Conservation (phyloP, 2,888 invertebrate species). For the Lottia gigantea region DNA sequence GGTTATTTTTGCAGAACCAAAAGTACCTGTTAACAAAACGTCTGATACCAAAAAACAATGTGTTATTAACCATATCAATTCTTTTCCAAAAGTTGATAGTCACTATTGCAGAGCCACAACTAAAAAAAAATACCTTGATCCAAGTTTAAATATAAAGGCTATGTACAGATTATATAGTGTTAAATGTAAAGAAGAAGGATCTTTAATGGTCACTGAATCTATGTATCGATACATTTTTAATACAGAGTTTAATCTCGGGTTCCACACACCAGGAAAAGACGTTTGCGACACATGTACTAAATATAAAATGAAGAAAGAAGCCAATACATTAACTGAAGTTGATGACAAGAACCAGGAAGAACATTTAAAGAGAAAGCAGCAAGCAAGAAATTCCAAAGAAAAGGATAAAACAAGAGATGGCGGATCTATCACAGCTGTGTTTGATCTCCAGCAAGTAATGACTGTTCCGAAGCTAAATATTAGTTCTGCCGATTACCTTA, state of each 20-base stretch:
- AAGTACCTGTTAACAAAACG: not conserved
- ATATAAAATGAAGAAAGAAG: not conserved
- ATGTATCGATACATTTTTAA: not conserved
- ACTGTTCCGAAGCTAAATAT: not conserved
- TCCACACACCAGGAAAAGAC: not conserved
- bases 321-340: not conserved
- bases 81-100: not conserved
- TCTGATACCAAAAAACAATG: not conserved
- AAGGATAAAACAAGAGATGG: not conserved
- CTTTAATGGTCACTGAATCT: not conserved
- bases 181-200: not conserved
- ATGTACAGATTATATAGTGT: not conserved
- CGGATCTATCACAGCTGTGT: not conserved
- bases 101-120: not conserved
- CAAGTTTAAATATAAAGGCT: not conserved
- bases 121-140: not conserved
- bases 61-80: not conserved
- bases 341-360: not conserved
- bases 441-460: not conserved
- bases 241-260: not conserved
- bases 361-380: not conserved
- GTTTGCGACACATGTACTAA: no score
- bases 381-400: not conserved
- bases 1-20: not conserved
- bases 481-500: not conserved